phyloP scores from a whole-genome alignment of 1,140 invertebrate species.

The Diachasma alloeum region DNA sequence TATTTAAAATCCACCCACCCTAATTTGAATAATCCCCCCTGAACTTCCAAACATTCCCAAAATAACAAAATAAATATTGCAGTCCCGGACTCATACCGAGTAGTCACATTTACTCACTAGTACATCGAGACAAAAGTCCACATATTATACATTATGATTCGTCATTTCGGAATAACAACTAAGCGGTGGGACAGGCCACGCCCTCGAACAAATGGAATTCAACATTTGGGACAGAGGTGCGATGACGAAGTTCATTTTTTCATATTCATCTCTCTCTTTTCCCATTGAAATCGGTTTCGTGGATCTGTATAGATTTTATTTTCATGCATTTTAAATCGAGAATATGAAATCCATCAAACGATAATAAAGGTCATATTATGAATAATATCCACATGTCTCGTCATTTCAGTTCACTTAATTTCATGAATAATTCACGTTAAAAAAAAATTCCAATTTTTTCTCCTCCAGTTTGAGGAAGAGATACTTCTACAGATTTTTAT shows the following conservation, averaged over 20 bases:
- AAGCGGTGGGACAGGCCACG: constrained; percentile 53
- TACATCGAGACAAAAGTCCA: neutral
- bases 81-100: neutral
- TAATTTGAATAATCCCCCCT: no score
- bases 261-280: neutral
- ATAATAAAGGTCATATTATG: neutral
- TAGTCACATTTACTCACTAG: neutral
- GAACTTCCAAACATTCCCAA: neutral
- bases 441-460: neutral
- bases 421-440: neutral
- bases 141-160: constrained; percentile 62
- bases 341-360: neutral
- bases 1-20: no score
- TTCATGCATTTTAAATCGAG: neutral
- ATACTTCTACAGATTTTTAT: no score
- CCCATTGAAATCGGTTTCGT: constrained; percentile 15
- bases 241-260: constrained; percentile 3
- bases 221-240: constrained; percentile 57
- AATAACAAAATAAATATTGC: neutral
- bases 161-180: constrained; percentile 64
- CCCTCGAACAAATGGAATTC: constrained; percentile 54
- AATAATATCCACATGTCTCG: neutral
- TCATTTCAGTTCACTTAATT: neutral
- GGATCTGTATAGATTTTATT: neutral
- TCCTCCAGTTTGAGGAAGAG: no score